Evolutionary conservation across 1,140 invertebrate genomes (phyloP), one percentile per base, ranked within the genome.

Genomic region (Tetramorium alpestre): DNA sequence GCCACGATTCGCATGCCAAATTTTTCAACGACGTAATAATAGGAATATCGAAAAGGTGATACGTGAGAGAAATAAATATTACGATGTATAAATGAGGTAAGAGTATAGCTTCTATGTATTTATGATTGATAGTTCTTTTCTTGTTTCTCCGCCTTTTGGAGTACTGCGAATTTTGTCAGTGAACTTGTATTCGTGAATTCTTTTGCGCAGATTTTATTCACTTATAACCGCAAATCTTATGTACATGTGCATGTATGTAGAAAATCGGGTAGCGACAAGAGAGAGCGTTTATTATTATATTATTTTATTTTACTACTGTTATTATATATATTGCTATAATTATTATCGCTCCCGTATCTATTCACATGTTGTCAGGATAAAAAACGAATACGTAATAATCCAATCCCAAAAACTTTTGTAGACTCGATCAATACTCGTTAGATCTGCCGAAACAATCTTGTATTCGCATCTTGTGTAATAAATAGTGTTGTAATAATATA

Each of bases 371-470:
- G 47, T 44, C 44, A 75, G 47, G 25, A 25, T 73, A 28, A 60
- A 69, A 69, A 41, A 65, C 47, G 44, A 77, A 70, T 87, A 73
- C 70, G 47, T 73, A 82, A 89, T 77, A 58, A 84, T 84, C 67
- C 87, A 87, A 88, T 44, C 8, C 56, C 13, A 11, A 85, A 84
- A 91, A 69, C 89, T 88, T 88, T 81, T 75, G 56, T 91, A 92
- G 78, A 54, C 47, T 78, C 64, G 58, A 76, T 87, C 33, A 91
- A 91, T 91, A 91, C 73, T 88, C 87, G 85, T 88, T 90, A 87
- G 88, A 90, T 91, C 81, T 87, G 54, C 73, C 69, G 44, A 65
- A 70, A 85, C 62, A 82, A 76, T 89, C 81, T 70, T 91, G 51
- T 87, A 91, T 85, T 75, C 81, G 56, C 47, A 86, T 62, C 65